These are phyloP conservation scores for Etheostoma nigrum DNA, from an alignment of 2,797 vertebrate genomes.

Conservation along the genomic window DNA sequence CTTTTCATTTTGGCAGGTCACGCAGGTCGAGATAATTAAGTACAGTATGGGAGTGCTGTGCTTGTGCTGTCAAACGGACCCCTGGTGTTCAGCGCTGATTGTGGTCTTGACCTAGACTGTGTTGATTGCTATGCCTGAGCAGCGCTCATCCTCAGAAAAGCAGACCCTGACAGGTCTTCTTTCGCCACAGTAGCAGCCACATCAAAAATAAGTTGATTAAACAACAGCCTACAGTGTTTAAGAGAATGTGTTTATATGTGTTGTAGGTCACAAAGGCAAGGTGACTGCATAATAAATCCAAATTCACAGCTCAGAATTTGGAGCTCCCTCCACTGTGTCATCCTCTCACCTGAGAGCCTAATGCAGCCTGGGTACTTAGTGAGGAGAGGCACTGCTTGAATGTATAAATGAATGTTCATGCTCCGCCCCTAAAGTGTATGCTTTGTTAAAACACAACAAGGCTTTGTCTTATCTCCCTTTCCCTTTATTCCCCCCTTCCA, in stretches of 20 bases:
- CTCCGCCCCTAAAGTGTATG: slow-evolving; percentile 35
- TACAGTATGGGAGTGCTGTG: slow-evolving; percentile 6
- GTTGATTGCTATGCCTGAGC: slow-evolving; percentile 63
- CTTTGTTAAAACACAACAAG: slow-evolving; percentile 60
- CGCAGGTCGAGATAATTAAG: slow-evolving; percentile 49
- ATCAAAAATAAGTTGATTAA: slow-evolving; percentile 47
- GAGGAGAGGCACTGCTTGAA: slow-evolving; percentile 56
- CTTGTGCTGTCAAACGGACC: slow-evolving; percentile 51
- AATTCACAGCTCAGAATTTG: slow-evolving; percentile 50
- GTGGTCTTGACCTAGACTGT: slow-evolving; percentile 61
- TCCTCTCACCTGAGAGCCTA: slow-evolving; percentile 62
- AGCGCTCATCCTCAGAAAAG: slow-evolving; percentile 56
- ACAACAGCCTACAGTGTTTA: slow-evolving; percentile 38
- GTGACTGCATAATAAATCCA: slow-evolving; percentile 67
- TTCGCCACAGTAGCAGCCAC: slow-evolving; percentile 15
- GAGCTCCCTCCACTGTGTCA: slow-evolving; percentile 52
- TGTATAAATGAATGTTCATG: slow-evolving; percentile 56
- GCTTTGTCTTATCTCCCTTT: slow-evolving; percentile 31
- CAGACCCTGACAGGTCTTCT: slow-evolving; percentile 46
- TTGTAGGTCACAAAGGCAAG: slow-evolving; percentile 51
- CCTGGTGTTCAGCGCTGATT: slow-evolving; percentile 65
- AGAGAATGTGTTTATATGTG: slow-evolving; percentile 12
- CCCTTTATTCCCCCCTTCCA: slow-evolving; percentile 5
- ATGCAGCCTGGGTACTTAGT: slow-evolving; percentile 39
- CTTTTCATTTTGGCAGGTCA: slow-evolving; percentile 57